A percentile compares a stretch with the other conserved stretches of the same genome.
These are phyloP conservation scores for Augochlorella aurata DNA, from an alignment of 2,888 invertebrate genomes.

Conservation along the genomic window DNA sequence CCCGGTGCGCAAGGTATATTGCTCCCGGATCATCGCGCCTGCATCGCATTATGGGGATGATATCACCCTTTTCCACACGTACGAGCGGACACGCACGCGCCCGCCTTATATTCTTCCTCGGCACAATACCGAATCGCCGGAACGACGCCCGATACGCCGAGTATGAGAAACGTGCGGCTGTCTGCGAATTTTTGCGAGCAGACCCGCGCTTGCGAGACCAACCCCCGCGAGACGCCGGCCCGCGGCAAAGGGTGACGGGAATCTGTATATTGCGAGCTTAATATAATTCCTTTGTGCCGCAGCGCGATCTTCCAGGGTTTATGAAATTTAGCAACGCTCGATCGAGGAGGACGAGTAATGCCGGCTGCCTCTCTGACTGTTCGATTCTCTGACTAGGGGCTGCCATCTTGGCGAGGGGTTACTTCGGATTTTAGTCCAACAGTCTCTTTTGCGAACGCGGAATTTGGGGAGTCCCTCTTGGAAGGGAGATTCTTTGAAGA, in stretches of 20 bases:
- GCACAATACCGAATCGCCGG: conserved; percentile 55
- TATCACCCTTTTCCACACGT: conserved; percentile 75
- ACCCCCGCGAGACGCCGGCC: background rate
- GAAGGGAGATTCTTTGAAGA: too few relatives aligned
- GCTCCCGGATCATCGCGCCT: conserved; percentile 80
- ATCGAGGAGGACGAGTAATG: background rate
- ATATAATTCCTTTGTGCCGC: conserved; percentile 68
- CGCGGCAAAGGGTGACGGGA: conserved; percentile 1
- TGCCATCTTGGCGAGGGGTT: too few relatives aligned
- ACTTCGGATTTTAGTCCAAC: too few relatives aligned
- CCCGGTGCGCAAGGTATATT: conserved; percentile 73
- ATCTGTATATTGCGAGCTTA: conserved; percentile 66
- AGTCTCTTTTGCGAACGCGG: too few relatives aligned
- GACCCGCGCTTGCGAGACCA: background rate
- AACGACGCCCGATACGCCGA: conserved; percentile 41
- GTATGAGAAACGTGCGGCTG: conserved; percentile 56
- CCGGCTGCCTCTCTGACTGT: background rate
- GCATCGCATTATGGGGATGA: conserved; percentile 79
- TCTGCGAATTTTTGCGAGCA: conserved; percentile 54
- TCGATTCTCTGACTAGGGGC: background rate
- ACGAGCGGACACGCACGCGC: conserved; percentile 61
- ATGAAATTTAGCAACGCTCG: background rate
- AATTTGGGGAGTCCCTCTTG: too few relatives aligned
- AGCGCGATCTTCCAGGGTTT: conserved; percentile 14
- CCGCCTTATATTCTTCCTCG: conserved; percentile 58